phyloP scores from a whole-genome alignment of 2,888 invertebrate species.

The Pyrrhosoma nymphula region DNA sequence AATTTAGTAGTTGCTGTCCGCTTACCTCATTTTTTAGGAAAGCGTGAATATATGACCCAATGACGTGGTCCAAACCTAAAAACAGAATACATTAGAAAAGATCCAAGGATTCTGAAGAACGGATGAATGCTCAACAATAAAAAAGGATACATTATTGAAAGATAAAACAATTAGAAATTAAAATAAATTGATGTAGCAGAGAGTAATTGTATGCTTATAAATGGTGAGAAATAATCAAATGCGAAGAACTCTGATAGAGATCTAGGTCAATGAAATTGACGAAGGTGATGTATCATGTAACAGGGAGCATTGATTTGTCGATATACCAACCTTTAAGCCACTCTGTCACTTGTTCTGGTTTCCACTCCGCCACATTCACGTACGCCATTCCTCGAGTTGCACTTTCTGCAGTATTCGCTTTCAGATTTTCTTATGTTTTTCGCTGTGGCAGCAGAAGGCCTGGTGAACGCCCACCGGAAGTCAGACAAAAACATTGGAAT shows the following conservation, averaged over 20 bases:
- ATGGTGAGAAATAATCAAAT: neutral
- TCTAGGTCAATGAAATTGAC: neutral
- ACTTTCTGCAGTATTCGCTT: neutral
- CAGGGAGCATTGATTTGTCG: neutral
- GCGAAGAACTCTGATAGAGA: neutral
- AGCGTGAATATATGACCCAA: conserved; percentile 88
- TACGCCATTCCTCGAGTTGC: conserved; percentile 83
- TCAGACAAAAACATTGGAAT: neutral
- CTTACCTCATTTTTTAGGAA: conserved; percentile 90
- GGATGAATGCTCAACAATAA: too few species aligned
- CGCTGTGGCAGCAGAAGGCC: neutral
- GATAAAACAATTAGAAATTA: too few species aligned
- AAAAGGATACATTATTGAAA: too few species aligned
- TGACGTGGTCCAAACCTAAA: conserved; percentile 88
- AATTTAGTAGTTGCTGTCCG: conserved; percentile 89
- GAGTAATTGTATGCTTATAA: neutral
- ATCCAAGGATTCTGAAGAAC: neutral
- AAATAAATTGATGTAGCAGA: neutral
- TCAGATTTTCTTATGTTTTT: conserved; percentile 14
- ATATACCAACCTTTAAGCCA: conserved; percentile 89
- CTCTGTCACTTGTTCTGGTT: conserved; percentile 93
- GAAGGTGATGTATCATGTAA: too few species aligned
- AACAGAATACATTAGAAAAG: conserved; percentile 72
- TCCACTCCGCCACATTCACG: conserved; percentile 93
- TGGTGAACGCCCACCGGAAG: neutral